Evolutionary conservation across 2,113 vertebrate species (phyloP).

Genomic region (Trogon surrucura): DNA sequence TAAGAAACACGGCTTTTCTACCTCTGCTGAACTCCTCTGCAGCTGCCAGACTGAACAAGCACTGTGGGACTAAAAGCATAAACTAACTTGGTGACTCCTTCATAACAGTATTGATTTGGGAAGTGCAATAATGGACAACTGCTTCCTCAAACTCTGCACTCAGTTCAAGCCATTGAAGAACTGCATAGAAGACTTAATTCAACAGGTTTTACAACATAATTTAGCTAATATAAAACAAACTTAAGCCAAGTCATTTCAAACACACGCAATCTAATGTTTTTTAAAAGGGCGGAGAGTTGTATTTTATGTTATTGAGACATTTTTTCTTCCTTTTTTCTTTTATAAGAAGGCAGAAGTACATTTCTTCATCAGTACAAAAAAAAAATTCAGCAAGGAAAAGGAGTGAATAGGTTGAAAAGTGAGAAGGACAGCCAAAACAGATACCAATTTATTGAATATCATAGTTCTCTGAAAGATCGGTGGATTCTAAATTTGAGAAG

Average conservation of each 20-base stretch:
- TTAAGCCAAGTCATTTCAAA: not conserved
- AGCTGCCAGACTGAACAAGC: slow-evolving; percentile 25
- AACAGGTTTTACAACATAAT: not conserved
- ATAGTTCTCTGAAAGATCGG: not conserved
- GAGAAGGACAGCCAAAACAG: not conserved
- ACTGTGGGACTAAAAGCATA: not conserved
- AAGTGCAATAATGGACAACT: not conserved
- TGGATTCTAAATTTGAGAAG: not conserved
- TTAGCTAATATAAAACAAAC: not conserved
- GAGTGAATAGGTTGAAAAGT: not conserved
- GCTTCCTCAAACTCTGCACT: not conserved
- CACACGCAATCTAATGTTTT: not conserved
- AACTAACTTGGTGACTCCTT: slow-evolving; percentile 52
- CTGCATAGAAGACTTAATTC: not conserved
- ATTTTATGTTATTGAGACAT: not conserved
- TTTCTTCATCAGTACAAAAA: not conserved
- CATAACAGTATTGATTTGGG: slow-evolving; percentile 27
- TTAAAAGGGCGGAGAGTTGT: not conserved
- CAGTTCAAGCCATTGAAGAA: not conserved
- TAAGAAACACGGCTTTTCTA: slow-evolving; percentile 22
- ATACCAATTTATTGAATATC: not conserved
- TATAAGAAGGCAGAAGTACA: not conserved
- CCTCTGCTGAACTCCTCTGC: slow-evolving; percentile 1
- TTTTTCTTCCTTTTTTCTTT: not conserved
- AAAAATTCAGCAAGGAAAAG: not conserved